Percentiles rank a stretch among this genome's conserved stretches.
These are phyloP conservation scores for Salarias fasciatus DNA, from an alignment of 2,797 vertebrate genomes.

Conservation along the genomic window DNA sequence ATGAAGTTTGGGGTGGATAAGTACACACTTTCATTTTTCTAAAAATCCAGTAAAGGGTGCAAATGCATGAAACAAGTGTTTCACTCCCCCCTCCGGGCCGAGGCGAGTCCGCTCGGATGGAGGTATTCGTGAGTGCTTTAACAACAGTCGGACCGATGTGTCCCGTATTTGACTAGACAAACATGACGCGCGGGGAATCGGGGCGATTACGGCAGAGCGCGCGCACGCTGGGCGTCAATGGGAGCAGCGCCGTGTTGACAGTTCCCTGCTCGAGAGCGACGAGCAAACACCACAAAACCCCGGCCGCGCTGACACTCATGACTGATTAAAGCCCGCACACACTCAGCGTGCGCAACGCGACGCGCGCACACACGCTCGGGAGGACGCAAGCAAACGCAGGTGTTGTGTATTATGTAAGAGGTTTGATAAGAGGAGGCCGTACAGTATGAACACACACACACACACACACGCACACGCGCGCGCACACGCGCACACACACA, in stretches of 20 bases:
- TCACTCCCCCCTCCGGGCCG: not conserved
- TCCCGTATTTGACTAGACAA: constrained; percentile 73
- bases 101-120: constrained; percentile 20
- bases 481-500: constrained; percentile 11
- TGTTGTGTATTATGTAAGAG: constrained; percentile 55
- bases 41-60: too few species aligned
- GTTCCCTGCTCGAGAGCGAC: constrained; percentile 72
- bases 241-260: constrained; percentile 76
- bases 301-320: constrained; percentile 53
- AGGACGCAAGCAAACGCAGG: constrained; percentile 40
- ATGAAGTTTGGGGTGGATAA: not conserved
- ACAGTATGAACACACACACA: constrained; percentile 25
- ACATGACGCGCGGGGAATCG: constrained; percentile 67
- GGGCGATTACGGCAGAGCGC: constrained; percentile 66
- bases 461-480: constrained; percentile 12
- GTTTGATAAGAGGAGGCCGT: constrained; percentile 50
- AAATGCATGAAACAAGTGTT: not conserved
- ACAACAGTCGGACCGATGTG: constrained; percentile 53
- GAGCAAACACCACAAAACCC: constrained; percentile 71
- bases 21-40: too few species aligned
- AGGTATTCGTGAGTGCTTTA: constrained; percentile 37
- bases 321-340: constrained; percentile 50
- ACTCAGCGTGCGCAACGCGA: not conserved
- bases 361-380: constrained; percentile 9
- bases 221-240: constrained; percentile 70